Evolutionary conservation across 2,113 vertebrate species (phyloP), one percentile per base, ranked within the genome.

Genomic region (Chascanopsetta lugubris): DNA sequence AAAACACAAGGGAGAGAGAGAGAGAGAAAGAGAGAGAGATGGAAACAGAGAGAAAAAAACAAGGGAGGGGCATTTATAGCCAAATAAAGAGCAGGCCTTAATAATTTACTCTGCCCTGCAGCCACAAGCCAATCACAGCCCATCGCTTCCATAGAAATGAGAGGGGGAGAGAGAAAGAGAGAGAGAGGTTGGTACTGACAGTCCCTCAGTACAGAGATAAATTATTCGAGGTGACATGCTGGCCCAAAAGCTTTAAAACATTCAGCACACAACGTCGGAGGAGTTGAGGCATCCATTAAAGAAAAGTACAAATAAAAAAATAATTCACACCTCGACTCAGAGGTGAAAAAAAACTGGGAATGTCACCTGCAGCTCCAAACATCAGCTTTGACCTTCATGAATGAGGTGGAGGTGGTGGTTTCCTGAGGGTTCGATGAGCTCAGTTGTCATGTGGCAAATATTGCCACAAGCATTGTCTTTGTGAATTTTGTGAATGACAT

Each of bases 21-120:
- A 60, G 1, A 5, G 45, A 38, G 29, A 43, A 50, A 69, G 66
- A 66, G 45, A 58, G 55, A 60, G 29, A 62, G 38, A 30, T 8
- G 57, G 53, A 50, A 3, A 47, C 40, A 69, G 46, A 38, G 66
- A 68, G 61, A 58, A n/a, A n/a, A n/a, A n/a, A n/a, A n/a, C n/a
- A n/a, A n/a, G n/a, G n/a, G n/a, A n/a, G n/a, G 45, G 76, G 59
- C 75, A 82, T 89, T 85, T 76, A 84, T 9, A 30, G 77, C 60
- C 79, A 83, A 85, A 85, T 79, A 85, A 84, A 89, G 73, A 87
- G 68, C 79, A 76, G 45, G 71, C 67, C 79, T 87, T 85, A 89
- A 90, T 88, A 88, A 90, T 89, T 88, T 82, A 90, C 77, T 80
- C 63, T 77, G 81, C 83, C 83, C 79, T 65, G 54, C 49, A 80